Conservation (phyloP, 1,140 invertebrate genomes). For the Drosophila paulistorum region DNA sequence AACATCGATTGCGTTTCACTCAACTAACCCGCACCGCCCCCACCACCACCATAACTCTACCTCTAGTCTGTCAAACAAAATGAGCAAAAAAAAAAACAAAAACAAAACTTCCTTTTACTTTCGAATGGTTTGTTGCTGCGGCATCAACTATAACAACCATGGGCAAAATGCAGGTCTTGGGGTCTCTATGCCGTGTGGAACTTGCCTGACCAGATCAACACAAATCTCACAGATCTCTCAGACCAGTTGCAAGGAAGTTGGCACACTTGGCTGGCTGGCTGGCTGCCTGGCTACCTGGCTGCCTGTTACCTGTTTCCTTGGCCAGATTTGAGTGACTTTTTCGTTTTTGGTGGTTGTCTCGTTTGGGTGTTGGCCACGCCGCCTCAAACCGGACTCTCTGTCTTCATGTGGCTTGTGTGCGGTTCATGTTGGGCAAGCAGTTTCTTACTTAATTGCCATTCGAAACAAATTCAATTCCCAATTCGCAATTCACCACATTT, state of each 20-base stretch:
- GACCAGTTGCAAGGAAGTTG: slow-evolving; percentile 72
- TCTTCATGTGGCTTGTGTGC: not conserved
- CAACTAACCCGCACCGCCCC: too few species aligned
- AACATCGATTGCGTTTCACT: not conserved
- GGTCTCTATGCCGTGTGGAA: slow-evolving; percentile 65
- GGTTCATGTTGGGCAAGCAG: slow-evolving; percentile 54
- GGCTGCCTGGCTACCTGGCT: not conserved
- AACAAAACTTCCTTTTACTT: slow-evolving; percentile 71
- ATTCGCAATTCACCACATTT: slow-evolving; percentile 20
- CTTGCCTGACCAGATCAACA: slow-evolving; percentile 59
- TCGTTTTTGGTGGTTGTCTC: slow-evolving; percentile 16
- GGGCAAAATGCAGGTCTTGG: slow-evolving; percentile 64
- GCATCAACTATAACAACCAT: slow-evolving; percentile 12
- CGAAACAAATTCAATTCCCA: slow-evolving; percentile 31
- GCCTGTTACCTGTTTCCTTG: slow-evolving; percentile 55
- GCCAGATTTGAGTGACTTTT: slow-evolving; percentile 24
- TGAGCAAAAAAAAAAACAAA: not conserved
- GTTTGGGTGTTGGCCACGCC: slow-evolving; percentile 58
- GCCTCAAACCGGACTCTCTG: slow-evolving; percentile 45
- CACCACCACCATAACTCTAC: not conserved
- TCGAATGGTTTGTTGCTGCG: slow-evolving; percentile 14
- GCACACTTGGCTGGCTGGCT: slow-evolving; percentile 56
- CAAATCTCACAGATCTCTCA: slow-evolving; percentile 8
- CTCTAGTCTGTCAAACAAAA: too few species aligned
- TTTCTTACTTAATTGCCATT: slow-evolving; percentile 70